Base-by-base conservation (phyloP, 2,797 vertebrate species). In the Oceanodroma leucorhoa region DNA sequence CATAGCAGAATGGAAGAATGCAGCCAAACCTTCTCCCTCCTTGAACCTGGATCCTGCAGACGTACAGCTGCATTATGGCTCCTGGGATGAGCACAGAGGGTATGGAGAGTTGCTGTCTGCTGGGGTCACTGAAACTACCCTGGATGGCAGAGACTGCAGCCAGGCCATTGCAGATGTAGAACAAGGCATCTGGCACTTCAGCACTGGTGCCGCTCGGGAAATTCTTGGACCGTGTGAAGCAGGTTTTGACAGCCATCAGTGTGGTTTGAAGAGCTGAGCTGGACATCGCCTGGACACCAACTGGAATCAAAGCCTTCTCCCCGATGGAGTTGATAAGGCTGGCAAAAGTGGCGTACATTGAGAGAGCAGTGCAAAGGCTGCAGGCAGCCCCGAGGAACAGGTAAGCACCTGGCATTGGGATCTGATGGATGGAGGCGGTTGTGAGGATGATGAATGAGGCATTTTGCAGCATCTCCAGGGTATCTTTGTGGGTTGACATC, bases 241-340 rank as follows among this genome's bases (percentile, higher is more conserved):
- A 32, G 32, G 60, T 73, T 30, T 79, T 95, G 43, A 97, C 92
- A 67, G 89, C 54, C 41, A 55, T 95, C 53, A 98, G 71, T 0
- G 9, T 7, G 26, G 89, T 86, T 61, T 97, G 98, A 46, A 99
- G 95, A 38, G 81, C 82, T 4, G 98, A 96, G n/a, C 96, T 97
- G 87, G 98, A 97, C 75, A 99, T 32, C 2, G 98, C 97, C 84
- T 98, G 98, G 30, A 92, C 64, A 13, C 99, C 99, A 11, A 98
- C 92, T 6, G 98, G 98, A 81, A 99, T 98, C 36, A 99, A 95
- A 17, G 96, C 95, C 95, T 99, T 99, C 96, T 99, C 99, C 26
- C 98, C 99, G 8, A 99, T 99, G 69, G 98, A 98, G 97, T 99
- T 99, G 92, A 99, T 95, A 23, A 99, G 98, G 64, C 98, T 98